These are phyloP conservation scores for Alectoris magna DNA, from an alignment of 2,797 vertebrate species.

Conservation along the genomic window DNA sequence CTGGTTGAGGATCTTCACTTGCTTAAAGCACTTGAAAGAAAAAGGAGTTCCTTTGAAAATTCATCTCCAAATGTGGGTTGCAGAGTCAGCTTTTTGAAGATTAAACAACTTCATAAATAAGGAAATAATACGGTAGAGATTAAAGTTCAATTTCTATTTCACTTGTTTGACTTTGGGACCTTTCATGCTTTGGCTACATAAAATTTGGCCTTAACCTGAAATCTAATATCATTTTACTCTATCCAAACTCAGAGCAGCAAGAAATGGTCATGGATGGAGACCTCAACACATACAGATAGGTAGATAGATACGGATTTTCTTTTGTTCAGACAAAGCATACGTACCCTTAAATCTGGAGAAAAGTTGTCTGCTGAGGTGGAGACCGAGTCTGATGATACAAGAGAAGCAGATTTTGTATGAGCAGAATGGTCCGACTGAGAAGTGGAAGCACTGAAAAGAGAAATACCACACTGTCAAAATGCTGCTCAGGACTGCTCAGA, in stretches of 20 bases:
- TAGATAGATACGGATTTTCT: neutral
- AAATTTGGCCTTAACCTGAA: neutral
- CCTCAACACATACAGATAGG: neutral
- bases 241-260: neutral
- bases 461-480: constrained; percentile 43
- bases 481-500: neutral
- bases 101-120: constrained; percentile 4
- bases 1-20: neutral
- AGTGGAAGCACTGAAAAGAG: constrained; percentile 85
- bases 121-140: neutral
- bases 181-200: neutral
- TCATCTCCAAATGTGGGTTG: neutral
- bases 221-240: neutral
- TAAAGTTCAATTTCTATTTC: neutral
- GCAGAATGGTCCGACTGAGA: constrained; percentile 91
- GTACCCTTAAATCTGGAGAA: constrained; percentile 90
- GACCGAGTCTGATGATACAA: constrained; percentile 86
- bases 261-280: neutral
- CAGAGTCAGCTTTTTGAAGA: constrained; percentile 33
- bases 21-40: constrained; percentile 16
- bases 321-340: constrained; percentile 65
- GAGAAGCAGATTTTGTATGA: constrained; percentile 84
- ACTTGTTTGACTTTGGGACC: constrained; percentile 11
- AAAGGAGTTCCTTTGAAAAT: constrained; percentile 26
- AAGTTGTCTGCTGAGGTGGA: constrained; percentile 87